Conservation (phyloP, 1,140 invertebrate genomes). For the Cotesia chilonis region DNA sequence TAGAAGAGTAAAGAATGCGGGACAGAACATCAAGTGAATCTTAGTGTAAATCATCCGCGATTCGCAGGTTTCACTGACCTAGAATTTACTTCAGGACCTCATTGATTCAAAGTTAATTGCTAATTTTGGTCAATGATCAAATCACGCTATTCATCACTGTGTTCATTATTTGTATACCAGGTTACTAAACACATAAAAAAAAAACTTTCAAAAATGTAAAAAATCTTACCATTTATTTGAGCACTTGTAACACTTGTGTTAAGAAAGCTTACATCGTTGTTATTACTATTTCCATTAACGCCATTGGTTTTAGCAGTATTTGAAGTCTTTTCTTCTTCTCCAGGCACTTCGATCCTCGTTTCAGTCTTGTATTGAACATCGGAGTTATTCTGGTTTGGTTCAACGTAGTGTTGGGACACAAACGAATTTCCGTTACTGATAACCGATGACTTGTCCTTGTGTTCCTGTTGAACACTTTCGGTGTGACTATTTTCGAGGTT, state of each 20-base stretch:
- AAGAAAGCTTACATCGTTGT: constrained; percentile 62
- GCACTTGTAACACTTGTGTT: constrained; percentile 59
- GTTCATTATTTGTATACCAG: no score
- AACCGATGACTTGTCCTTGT: constrained; percentile 45
- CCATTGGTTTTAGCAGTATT: constrained; percentile 56
- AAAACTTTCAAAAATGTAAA: background rate
- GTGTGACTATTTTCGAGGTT: constrained; percentile 41
- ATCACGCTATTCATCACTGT: no score
- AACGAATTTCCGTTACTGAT: constrained; percentile 57
- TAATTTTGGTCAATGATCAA: background rate
- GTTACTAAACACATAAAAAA: no score
- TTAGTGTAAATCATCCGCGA: constrained; percentile 16
- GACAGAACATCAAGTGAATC: constrained; percentile 8
- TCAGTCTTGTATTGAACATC: constrained; percentile 56
- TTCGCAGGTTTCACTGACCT: constrained; percentile 48
- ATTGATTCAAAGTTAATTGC: constrained; percentile 4
- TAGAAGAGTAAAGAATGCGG: constrained; percentile 25
- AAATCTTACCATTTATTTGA: constrained; percentile 55
- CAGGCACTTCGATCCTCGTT: constrained; percentile 60
- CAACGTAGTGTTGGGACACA: constrained; percentile 58
- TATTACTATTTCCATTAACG: constrained; percentile 59
- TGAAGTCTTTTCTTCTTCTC: constrained; percentile 44
- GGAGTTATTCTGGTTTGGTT: constrained; percentile 50
- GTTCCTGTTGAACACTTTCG: constrained; percentile 39
- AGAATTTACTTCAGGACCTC: constrained; percentile 41